These are phyloP conservation scores for Tiaroga cobitis DNA, from an alignment of 2,797 vertebrate genomes.

Conservation along the genomic window DNA sequence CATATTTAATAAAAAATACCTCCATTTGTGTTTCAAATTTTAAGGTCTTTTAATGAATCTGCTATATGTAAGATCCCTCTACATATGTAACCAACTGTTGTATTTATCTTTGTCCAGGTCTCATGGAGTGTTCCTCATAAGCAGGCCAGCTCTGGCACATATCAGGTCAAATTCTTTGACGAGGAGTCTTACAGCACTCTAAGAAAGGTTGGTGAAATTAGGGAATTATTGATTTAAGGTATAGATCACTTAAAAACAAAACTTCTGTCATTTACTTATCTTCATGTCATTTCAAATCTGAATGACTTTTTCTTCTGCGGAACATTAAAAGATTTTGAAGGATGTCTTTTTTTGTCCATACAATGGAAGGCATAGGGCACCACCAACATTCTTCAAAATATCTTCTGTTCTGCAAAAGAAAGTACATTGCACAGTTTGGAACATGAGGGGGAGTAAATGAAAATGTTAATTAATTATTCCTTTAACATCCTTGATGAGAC, in stretches of 20 bases:
- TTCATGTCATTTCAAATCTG: background rate
- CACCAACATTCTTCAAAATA: background rate
- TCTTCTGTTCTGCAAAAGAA: background rate
- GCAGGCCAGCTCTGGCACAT: slow-evolving; percentile 87
- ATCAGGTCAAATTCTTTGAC: slow-evolving; percentile 93
- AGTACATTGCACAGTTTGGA: background rate
- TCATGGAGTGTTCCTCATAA: slow-evolving; percentile 94
- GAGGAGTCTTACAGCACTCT: slow-evolving; percentile 91
- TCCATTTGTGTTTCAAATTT: background rate
- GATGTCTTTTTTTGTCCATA: background rate
- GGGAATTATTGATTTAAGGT: background rate
- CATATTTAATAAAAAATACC: background rate
- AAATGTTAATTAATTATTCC: background rate
- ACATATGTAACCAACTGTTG: background rate
- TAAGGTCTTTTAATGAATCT: background rate
- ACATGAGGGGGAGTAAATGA: background rate
- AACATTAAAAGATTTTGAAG: background rate
- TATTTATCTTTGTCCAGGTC: slow-evolving; percentile 72
- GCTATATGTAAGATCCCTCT: background rate
- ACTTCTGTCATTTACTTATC: background rate
- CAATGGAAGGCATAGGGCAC: no score
- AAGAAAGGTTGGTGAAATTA: slow-evolving; percentile 79
- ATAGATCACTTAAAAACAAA: background rate
- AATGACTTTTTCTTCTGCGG: background rate
- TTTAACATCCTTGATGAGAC: background rate